Conservation (phyloP, 2,113 vertebrate genomes). For the Choloepus hoffmanni region DNA sequence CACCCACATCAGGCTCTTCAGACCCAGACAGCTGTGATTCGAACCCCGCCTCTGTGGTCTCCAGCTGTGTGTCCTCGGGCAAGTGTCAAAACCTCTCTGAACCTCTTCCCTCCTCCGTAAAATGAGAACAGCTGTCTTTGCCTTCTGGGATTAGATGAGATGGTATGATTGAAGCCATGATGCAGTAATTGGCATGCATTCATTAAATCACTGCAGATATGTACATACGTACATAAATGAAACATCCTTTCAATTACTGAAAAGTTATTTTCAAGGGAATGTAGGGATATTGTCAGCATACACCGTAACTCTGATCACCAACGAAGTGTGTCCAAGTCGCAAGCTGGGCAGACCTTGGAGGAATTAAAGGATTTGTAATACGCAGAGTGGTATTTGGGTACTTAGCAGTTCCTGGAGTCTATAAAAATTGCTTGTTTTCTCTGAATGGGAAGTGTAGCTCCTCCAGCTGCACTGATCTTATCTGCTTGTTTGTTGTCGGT, state of each 20-base stretch:
- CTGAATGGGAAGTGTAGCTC: not conserved
- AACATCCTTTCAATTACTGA: not conserved
- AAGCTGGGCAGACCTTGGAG: not conserved
- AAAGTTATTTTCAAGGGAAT: not conserved
- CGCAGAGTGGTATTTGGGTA: not conserved
- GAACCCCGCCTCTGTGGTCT: not conserved
- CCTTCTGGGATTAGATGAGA: not conserved
- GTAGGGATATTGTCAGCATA: not conserved
- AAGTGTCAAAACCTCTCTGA: not conserved
- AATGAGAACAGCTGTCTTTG: not conserved
- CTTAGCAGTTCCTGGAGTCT: not conserved
- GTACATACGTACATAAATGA: fast-evolving
- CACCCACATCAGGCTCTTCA: not conserved
- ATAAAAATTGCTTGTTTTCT: not conserved
- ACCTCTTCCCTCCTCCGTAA: not conserved
- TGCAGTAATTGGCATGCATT: not conserved
- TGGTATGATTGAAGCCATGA: not conserved
- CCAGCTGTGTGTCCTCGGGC: not conserved
- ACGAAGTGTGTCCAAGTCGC: not conserved
- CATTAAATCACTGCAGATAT: not conserved
- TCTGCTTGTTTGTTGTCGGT: not conserved
- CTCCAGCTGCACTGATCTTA: fast-evolving
- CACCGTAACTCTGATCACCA: fast-evolving
- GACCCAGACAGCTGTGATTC: not conserved
- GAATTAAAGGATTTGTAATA: not conserved